Evolutionary conservation across 2,797 vertebrate species (phyloP), one percentile per base, ranked within the genome.

Genomic region (Streptopelia turtur): DNA sequence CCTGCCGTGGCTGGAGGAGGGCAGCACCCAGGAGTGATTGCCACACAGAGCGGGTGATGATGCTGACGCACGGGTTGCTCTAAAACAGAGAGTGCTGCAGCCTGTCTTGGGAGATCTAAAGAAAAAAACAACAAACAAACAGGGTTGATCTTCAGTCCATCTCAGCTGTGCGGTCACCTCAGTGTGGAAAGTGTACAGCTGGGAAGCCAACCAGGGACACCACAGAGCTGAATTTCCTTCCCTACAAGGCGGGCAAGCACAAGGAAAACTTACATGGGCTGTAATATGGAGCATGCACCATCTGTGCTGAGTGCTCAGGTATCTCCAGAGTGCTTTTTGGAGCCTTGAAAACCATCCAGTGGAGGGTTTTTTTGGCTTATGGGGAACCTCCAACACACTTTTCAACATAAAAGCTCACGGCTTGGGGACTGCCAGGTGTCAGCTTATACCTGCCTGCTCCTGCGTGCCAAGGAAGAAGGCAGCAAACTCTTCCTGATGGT

Each of bases 221-320:
- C 21, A 22, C 0, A 1, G 60, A 72, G 50, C 13, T 2, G 2
- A 39, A 50, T 24, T 72, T 49, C 41, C 68, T 77, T 76, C 37
- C 55, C 16, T 9, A 3, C 0, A 13, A 70, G 23, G 15, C 20
- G 8, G 2, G 23, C 6, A 13, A 76, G 63, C 0, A 0, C 39
- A n/a, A 78, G 41, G 28, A 72, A 85, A 83, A 50, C 8, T 33
- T 12, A 17, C 43, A 55, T 0, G 2, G 39, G 49, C 24, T 87
- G 57, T 9, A 41, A 27, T 35, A 15, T 1, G 24, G 61, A 78
- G 27, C n/a, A 45, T 61, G 33, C 53, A 56, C 9, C 70, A 49
- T 20, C 61, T 78, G 65, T 31, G 27, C 57, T 15, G 30, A 79
- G 43, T 1, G 0, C 59, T 71, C 8, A 1, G 7, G 25, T 52